Percentiles rank a stretch among this genome's conserved stretches.
phyloP scores from a whole-genome alignment of 1,140 invertebrate genomes.

The Panagrolaimus sp. region DNA sequence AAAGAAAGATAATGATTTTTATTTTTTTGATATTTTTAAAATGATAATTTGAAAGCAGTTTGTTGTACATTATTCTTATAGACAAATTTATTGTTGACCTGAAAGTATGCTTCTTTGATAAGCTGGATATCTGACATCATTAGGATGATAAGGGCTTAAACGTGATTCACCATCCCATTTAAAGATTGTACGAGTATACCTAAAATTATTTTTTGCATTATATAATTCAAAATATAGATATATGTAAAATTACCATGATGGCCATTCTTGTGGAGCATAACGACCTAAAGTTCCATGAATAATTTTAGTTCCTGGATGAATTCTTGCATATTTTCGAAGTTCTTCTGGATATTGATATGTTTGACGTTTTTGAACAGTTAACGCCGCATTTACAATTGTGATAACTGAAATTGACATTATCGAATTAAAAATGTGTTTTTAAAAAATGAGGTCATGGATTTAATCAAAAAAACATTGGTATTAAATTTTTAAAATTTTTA shows the following conservation, averaged over 20 bases:
- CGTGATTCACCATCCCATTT: constrained; percentile 50
- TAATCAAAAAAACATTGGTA: no score
- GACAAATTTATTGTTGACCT: no score
- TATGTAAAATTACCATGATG: constrained; percentile 30
- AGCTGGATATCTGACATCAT: constrained; percentile 40
- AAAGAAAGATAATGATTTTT: no score
- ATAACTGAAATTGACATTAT: not conserved
- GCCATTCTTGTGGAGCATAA: constrained; percentile 47
- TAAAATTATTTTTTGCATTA: constrained; percentile 13
- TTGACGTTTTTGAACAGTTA: constrained; percentile 31
- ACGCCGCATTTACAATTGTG: not conserved
- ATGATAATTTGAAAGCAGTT: no score
- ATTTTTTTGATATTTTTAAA: no score
- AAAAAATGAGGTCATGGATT: no score
- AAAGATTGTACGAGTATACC: constrained; percentile 49
- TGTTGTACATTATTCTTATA: no score
- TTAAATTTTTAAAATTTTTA: no score
- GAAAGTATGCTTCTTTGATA: constrained; percentile 28
- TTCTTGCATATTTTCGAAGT: constrained; percentile 39
- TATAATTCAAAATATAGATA: not conserved
- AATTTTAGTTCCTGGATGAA: constrained; percentile 46
- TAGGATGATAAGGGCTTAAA: constrained; percentile 39
- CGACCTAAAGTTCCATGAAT: constrained; percentile 43
- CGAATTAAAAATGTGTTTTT: no score
- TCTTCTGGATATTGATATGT: constrained; percentile 46